Base-by-base conservation (phyloP, 2,113 vertebrate genomes). In the Herpailurus yagouaroundi region DNA sequence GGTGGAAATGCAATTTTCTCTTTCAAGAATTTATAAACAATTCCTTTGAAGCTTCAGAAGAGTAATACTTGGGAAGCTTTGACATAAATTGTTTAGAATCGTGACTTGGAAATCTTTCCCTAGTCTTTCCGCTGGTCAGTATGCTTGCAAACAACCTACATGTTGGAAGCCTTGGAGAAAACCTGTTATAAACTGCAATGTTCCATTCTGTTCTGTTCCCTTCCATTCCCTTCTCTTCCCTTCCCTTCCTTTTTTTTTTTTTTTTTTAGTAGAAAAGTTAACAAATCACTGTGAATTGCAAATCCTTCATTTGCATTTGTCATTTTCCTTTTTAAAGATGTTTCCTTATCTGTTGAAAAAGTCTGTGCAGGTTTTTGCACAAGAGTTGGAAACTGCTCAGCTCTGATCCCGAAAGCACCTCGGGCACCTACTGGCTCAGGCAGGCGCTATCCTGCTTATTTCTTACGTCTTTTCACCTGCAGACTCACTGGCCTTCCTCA, bases 21-120 rank as follows among this genome's bases (percentile, higher is more conserved):
- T 95, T 92, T 94, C 48, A 88, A 38, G 50, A 85, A 97, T 95
- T 91, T 50, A 91, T 79, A 92, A 94, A 91, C 69, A 86, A 63
- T 57, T 45, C 87, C 92, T 91, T 85, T 93, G 89, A 97, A 89
- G 69, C 48, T 77, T 95, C 71, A 25, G 55, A 71, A 38, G 5
- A 96, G 25, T 52, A 80, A 87, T 33, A 52, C 33, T 89, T 73
- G 81, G 38, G 55, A 68, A 89, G 23, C 7, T 95, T 57, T 87
- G 55, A 89, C 25, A 71, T 33, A 60, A 73, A 74, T 6, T 18
- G n/a, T 91, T 93, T 74, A 84, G 91, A 94, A 77, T 4, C 18
- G 8, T 50, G 27, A 79, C 79, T 71, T 82, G 57, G 60, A 71
- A 89, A 90, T 69, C n/a, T 19, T 38, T n/a, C 73, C 13, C 50